Conservation (phyloP, 2,797 vertebrate species). For the Nannoperca australis region DNA sequence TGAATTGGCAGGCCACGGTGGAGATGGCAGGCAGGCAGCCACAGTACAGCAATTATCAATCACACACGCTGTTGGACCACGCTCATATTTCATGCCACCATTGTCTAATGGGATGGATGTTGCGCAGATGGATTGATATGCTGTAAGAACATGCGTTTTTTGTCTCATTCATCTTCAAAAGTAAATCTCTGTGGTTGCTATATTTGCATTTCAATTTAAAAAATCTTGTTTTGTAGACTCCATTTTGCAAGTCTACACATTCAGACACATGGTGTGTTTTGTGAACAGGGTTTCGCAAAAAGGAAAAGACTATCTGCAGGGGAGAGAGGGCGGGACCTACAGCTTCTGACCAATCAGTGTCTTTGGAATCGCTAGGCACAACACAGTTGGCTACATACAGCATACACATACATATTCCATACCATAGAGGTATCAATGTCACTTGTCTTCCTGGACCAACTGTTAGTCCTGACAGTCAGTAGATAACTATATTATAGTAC, state of each 20-base stretch:
- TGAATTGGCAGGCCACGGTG: conserved; percentile 71
- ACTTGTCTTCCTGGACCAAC: conserved; percentile 54
- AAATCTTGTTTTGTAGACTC: too few species aligned
- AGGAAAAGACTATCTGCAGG: too few species aligned
- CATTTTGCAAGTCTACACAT: too few species aligned
- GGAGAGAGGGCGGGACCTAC: too few species aligned
- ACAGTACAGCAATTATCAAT: conserved; percentile 80
- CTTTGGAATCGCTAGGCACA: too few species aligned
- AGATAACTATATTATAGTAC: conserved; percentile 51
- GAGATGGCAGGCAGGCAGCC: conserved; percentile 68
- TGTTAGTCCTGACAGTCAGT: conserved; percentile 56
- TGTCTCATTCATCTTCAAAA: conserved; percentile 44
- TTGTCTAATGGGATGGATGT: conserved; percentile 65
- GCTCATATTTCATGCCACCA: conserved; percentile 62
- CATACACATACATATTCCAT: too few species aligned
- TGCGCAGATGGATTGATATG: conserved; percentile 56
- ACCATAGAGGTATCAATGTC: conserved; percentile 39
- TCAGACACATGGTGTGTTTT: too few species aligned
- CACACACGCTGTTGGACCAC: conserved; percentile 54
- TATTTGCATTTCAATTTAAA: conserved; percentile 25
- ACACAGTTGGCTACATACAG: too few species aligned
- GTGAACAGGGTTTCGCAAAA: too few species aligned
- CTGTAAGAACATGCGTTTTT: conserved; percentile 27
- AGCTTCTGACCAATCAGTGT: too few species aligned
- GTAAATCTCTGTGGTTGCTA: conserved; percentile 7